A percentile compares a stretch with the other conserved stretches of the same genome.
Evolutionary conservation across 2,888 invertebrate genomes (phyloP).

Genomic region (Xylota segnis): DNA sequence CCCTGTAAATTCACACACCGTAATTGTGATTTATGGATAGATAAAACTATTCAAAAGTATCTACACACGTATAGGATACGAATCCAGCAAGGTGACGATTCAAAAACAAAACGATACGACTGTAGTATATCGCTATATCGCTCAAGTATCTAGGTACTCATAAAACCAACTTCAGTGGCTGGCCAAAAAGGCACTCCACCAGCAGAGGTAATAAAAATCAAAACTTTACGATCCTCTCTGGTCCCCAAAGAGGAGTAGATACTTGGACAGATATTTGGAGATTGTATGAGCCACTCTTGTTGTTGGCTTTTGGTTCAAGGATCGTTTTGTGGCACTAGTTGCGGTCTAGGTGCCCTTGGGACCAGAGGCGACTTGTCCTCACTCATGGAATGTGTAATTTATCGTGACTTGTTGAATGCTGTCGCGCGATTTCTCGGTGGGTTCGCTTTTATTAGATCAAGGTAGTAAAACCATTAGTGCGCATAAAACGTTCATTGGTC

Average conservation of each 20-base stretch:
- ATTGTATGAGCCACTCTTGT: conserved; percentile 15
- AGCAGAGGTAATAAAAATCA: conserved; percentile 50
- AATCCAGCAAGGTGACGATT: conserved; percentile 27
- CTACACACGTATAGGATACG: neutral
- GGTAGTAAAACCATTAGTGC: conserved; percentile 48
- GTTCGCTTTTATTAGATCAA: conserved; percentile 33
- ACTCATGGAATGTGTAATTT: conserved; percentile 18
- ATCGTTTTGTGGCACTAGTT: conserved; percentile 23
- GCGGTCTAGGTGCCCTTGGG: conserved; percentile 39
- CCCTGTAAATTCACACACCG: conserved; percentile 30
- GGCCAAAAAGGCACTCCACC: conserved; percentile 46
- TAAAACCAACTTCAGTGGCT: conserved; percentile 40
- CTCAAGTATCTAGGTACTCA: conserved; percentile 19
- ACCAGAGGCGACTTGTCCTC: conserved; percentile 22
- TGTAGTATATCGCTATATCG: too few relatives aligned
- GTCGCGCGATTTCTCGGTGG: conserved; percentile 9
- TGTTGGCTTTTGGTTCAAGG: conserved; percentile 44
- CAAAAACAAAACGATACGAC: neutral
- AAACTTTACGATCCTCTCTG: conserved; percentile 60
- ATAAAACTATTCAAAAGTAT: conserved; percentile 22
- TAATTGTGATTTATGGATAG: conserved; percentile 42
- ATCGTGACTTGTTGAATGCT: conserved; percentile 59
- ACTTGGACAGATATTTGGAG: conserved; percentile 30
- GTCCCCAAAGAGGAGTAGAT: conserved; percentile 47
- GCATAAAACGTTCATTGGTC: conserved; percentile 57